These are phyloP conservation scores for Liparis tanakae DNA, from an alignment of 2,797 vertebrate species.

Conservation along the genomic window DNA sequence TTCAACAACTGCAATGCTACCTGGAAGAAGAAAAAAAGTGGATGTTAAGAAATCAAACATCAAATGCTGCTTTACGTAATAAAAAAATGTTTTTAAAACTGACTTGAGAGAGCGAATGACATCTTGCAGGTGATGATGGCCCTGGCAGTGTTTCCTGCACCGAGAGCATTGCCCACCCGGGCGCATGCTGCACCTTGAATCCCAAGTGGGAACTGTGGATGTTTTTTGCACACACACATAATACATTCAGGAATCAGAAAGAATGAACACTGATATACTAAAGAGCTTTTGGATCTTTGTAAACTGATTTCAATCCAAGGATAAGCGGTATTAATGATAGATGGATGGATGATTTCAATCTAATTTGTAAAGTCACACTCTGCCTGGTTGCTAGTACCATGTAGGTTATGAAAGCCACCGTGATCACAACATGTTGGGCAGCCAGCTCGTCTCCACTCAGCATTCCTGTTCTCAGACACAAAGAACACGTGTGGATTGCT, in stretches of 20 bases:
- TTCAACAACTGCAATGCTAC: slow-evolving; percentile 71
- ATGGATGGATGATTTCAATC: not conserved
- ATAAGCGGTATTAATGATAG: too few relatives aligned
- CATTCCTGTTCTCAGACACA: slow-evolving; percentile 79
- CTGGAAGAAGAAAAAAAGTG: slow-evolving; percentile 50
- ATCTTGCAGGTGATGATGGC: slow-evolving; percentile 86
- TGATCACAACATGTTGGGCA: slow-evolving; percentile 86
- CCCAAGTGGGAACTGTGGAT: slow-evolving; percentile 87
- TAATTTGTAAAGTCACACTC: not conserved
- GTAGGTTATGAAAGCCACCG: slow-evolving; percentile 83
- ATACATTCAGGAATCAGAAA: not conserved
- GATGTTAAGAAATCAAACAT: not conserved
- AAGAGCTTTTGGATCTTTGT: not conserved
- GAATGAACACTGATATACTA: not conserved
- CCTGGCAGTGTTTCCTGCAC: slow-evolving; percentile 86
- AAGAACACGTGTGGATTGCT: not conserved
- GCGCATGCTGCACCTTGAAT: slow-evolving; percentile 88
- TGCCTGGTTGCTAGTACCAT: slow-evolving; percentile 80
- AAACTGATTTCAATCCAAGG: not conserved
- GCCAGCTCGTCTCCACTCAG: slow-evolving; percentile 87
- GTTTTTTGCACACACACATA: not conserved
- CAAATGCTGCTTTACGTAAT: not conserved
- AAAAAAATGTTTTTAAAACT: slow-evolving; percentile 27
- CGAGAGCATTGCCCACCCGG: slow-evolving; percentile 91
- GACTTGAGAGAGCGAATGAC: slow-evolving; percentile 85